These are phyloP conservation scores for Leptopilina drosophilae DNA, from an alignment of 2,888 invertebrate genomes.

Conservation along the genomic window DNA sequence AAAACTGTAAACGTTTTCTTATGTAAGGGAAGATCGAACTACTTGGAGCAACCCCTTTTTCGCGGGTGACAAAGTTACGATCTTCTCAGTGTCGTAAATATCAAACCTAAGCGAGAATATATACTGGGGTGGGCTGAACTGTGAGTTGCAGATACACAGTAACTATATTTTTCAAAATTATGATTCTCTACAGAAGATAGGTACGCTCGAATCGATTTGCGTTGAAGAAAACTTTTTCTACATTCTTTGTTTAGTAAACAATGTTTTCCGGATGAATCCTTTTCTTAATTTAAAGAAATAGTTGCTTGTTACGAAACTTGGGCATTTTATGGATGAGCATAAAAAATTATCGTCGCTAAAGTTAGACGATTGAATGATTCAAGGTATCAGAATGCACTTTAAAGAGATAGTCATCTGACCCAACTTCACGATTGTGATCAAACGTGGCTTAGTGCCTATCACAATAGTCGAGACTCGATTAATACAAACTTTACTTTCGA, in stretches of 20 bases:
- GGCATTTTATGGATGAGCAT: background rate
- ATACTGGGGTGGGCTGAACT: background rate
- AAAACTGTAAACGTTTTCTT: constrained; percentile 39
- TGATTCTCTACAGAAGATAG: background rate
- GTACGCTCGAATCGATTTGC: background rate
- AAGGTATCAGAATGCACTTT: constrained; percentile 3
- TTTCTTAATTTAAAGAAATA: too few relatives aligned
- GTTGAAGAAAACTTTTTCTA: background rate
- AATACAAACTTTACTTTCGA: constrained; percentile 19
- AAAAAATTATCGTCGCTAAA: background rate
- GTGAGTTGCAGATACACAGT: constrained; percentile 22
- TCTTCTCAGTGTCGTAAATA: constrained; percentile 74
- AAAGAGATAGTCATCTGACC: constrained; percentile 19
- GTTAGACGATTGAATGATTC: background rate
- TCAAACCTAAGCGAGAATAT: constrained; percentile 47
- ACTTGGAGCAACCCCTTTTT: constrained; percentile 36
- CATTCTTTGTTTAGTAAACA: background rate
- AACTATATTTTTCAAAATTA: constrained; percentile 20
- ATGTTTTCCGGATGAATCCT: too few relatives aligned
- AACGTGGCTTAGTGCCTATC: constrained; percentile 8
- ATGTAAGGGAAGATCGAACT: constrained; percentile 33
- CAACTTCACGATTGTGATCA: constrained; percentile 2
- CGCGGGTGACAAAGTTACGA: constrained; percentile 75
- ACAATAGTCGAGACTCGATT: constrained; percentile 29
- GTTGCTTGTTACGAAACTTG: too few relatives aligned